Evolutionary conservation across 1,140 invertebrate species (phyloP).

Genomic region (Pachyrhynchus sulphureomaculatus): DNA sequence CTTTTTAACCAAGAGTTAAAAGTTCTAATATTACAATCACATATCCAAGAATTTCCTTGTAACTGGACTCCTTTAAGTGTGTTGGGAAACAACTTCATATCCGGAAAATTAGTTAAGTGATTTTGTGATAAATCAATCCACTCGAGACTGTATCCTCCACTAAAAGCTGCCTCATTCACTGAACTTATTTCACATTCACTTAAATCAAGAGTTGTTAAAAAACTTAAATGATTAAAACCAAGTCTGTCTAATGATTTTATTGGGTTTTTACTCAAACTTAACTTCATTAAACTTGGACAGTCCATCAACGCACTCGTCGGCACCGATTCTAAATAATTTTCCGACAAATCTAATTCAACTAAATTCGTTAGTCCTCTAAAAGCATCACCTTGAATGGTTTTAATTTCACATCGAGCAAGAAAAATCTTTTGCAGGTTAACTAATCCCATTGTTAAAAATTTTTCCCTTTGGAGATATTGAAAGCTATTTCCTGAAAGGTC

Average conservation of each 20-base stretch:
- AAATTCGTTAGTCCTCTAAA: conserved; percentile 82
- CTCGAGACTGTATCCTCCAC: conserved; percentile 75
- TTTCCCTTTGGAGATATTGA: conserved; percentile 68
- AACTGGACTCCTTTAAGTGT: conserved; percentile 64
- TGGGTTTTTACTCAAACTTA: conserved; percentile 77
- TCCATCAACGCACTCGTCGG: conserved; percentile 75
- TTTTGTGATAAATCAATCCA: conserved; percentile 83
- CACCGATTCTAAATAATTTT: conserved; percentile 73
- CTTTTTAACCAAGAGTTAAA: conserved; percentile 75
- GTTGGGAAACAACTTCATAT: conserved; percentile 66
- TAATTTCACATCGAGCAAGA: conserved; percentile 71
- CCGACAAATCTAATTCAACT: conserved; percentile 82
- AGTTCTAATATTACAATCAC: conserved; percentile 77
- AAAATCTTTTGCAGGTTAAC: conserved; percentile 87
- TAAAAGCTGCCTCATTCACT: conserved; percentile 77
- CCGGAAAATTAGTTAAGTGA: conserved; percentile 68
- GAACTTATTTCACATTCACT: conserved; percentile 73
- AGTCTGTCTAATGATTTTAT: conserved; percentile 67
- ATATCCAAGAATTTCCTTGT: conserved; percentile 85
- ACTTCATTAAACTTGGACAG: conserved; percentile 75
- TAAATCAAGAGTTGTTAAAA: conserved; percentile 77
- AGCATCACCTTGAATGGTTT: conserved; percentile 71
- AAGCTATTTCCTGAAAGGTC: conserved; percentile 81
- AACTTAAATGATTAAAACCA: conserved; percentile 71
- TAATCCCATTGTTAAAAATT: conserved; percentile 73